Percentiles rank a stretch among this genome's conserved stretches.
Conservation (phyloP, 1,140 invertebrate species). For the Melipona quadrifasciata region DNA sequence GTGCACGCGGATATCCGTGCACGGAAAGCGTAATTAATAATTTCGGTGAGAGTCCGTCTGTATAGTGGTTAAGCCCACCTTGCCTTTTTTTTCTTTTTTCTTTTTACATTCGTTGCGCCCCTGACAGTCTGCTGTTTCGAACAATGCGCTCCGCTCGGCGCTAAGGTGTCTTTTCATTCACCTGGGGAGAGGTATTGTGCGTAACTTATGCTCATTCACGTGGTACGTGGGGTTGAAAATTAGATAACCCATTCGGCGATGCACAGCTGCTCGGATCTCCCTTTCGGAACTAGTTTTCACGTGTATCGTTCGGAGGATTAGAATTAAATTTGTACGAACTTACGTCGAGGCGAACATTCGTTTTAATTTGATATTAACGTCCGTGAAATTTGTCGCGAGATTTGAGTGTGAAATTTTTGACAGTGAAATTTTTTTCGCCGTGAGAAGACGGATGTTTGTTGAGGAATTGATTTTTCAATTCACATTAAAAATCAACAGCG, state of each 20-base stretch:
- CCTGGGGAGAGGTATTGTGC: constrained; percentile 46
- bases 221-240: constrained; percentile 54
- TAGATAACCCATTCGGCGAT: constrained; percentile 50
- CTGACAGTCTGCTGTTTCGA: constrained; percentile 40
- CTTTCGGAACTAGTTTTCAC: constrained; percentile 37
- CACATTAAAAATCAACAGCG: no score
- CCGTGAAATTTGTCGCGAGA: not conserved
- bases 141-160: constrained; percentile 44
- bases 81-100: not conserved
- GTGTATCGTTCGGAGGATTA: not conserved
- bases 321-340: constrained; percentile 39
- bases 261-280: constrained; percentile 50
- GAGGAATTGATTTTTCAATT: no score
- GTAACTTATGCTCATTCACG: constrained; percentile 33
- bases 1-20: constrained; percentile 62
- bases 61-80: constrained; percentile 24
- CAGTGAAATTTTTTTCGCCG: no score
- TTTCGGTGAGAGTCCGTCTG: constrained; percentile 43
- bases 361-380: not conserved
- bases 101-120: not conserved
- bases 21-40: constrained; percentile 61
- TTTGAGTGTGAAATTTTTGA: no score
- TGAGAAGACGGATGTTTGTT: no score
- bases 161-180: constrained; percentile 50
- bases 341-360: not conserved